Evolutionary conservation across 2,797 vertebrate genomes (phyloP), one percentile per base, ranked within the genome.

Genomic region (Crenuchus spilurus): DNA sequence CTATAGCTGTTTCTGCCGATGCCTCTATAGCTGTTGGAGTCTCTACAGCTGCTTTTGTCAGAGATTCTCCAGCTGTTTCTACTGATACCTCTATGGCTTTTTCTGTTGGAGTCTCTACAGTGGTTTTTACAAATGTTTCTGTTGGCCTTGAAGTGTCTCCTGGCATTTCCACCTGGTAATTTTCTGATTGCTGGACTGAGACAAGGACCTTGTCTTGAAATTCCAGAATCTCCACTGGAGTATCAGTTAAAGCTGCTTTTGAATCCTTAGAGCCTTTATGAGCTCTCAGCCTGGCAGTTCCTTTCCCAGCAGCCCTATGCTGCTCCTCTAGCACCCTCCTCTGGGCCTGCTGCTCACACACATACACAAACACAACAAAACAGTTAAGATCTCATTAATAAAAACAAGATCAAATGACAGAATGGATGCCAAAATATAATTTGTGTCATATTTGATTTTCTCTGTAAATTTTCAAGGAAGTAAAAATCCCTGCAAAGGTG

Each of bases 261-360:
- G 58, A 28, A 31, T 39, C 22, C 24, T 57, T 6, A 31, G 42
- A 22, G 22, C 33, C 20, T 68, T 75, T 72, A 18, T 24, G 2
- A 16, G 44, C 4, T 62, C 84, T 80, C 4, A 88, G 81, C 4
- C 69, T 85, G 0, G 87, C 83, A 30, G 82, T 74, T 0, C 86
- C 77, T 79, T 90, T 92, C 71, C 76, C 83, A 3, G 81, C 77
- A 20, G 57, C 35, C 0, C 74, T 75, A 75, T 88, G 76, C 33
- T 87, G 87, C 33, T 92, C 90, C 64, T 92, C 90, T 0, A 90
- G 79, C 24, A 62, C 54, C 85, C 82, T 82, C 81, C 84, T 88
- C 77, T 85, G 87, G 63, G 85, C 86, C 20, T 87, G 87, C 91
- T 92, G 85, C 66, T 84, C 57, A 48, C 35, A 74, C 37, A 73